Percentiles rank a stretch among this genome's conserved stretches.
Evolutionary conservation across 2,888 invertebrate genomes (phyloP).

Genomic region (Teleiodes luculella): DNA sequence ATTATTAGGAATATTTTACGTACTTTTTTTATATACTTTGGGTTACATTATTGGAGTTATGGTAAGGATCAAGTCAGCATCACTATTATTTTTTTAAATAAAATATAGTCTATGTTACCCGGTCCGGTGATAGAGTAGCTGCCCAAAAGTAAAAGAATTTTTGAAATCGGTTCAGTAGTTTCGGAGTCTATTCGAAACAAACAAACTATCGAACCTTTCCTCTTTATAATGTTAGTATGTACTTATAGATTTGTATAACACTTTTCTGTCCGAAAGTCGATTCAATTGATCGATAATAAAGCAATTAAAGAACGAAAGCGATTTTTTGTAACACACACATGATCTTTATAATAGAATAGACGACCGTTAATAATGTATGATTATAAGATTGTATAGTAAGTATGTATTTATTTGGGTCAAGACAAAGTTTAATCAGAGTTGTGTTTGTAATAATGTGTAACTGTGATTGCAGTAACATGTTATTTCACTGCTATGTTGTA

Average conservation of each 20-base stretch:
- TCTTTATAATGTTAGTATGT: too few relatives aligned
- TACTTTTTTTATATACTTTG: too few relatives aligned
- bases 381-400: background rate
- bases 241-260: background rate
- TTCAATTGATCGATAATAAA: conserved; percentile 21
- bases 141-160: too few relatives aligned
- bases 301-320: conserved; percentile 26
- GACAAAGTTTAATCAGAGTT: background rate
- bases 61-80: too few relatives aligned
- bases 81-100: too few relatives aligned
- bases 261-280: background rate
- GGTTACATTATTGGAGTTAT: too few relatives aligned
- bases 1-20: too few relatives aligned
- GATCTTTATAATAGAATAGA: background rate
- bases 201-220: too few relatives aligned
- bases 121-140: too few relatives aligned
- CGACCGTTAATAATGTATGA: background rate
- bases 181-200: too few relatives aligned
- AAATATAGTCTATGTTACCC: too few relatives aligned
- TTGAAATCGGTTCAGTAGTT: too few relatives aligned
- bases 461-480: background rate
- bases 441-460: background rate
- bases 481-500: background rate
- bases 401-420: conserved; percentile 1
- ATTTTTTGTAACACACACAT: conserved; percentile 7